These are phyloP conservation scores for Cactoblastis cactorum DNA, from an alignment of 2,888 invertebrate genomes.

Conservation along the genomic window DNA sequence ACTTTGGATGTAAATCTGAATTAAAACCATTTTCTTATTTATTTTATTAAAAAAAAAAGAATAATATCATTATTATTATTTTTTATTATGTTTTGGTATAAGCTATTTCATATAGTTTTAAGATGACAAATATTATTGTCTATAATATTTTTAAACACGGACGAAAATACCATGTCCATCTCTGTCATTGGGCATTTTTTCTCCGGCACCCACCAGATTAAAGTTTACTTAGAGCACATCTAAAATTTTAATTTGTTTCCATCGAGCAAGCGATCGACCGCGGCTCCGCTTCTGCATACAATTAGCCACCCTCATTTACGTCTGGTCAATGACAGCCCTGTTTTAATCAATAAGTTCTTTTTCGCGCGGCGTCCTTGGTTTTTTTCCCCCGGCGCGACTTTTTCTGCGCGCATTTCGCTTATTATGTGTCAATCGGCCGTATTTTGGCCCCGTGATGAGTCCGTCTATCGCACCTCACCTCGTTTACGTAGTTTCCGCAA, in stretches of 20 bases:
- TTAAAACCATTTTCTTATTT: too few relatives aligned
- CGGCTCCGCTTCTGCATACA: slow-evolving; percentile 67
- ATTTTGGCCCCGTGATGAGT: slow-evolving; percentile 41
- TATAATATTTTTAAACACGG: too few relatives aligned
- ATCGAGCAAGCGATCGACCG: slow-evolving; percentile 44
- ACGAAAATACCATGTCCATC: too few relatives aligned
- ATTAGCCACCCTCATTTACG: slow-evolving; percentile 78
- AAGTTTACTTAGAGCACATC: slow-evolving; percentile 7
- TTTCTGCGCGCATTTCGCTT: slow-evolving; percentile 74
- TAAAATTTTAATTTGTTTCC: slow-evolving; percentile 5
- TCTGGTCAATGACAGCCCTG: slow-evolving; percentile 78
- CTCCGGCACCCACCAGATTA: neutral
- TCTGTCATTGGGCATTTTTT: neutral
- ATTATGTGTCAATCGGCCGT: slow-evolving; percentile 69
- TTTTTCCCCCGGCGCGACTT: slow-evolving; percentile 74
- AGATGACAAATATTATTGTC: too few relatives aligned
- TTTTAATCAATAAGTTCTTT: slow-evolving; percentile 80
- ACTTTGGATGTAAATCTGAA: too few relatives aligned
- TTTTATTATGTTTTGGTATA: too few relatives aligned
- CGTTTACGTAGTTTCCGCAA: slow-evolving; percentile 63
- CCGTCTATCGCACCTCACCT: slow-evolving; percentile 48
- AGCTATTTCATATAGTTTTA: too few relatives aligned
- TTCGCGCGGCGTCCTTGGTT: slow-evolving; percentile 74
- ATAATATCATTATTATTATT: too few relatives aligned
- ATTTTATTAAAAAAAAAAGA: too few relatives aligned